Evolutionary conservation across 2,797 vertebrate species (phyloP).

Genomic region (Gallinago nigripennis): DNA sequence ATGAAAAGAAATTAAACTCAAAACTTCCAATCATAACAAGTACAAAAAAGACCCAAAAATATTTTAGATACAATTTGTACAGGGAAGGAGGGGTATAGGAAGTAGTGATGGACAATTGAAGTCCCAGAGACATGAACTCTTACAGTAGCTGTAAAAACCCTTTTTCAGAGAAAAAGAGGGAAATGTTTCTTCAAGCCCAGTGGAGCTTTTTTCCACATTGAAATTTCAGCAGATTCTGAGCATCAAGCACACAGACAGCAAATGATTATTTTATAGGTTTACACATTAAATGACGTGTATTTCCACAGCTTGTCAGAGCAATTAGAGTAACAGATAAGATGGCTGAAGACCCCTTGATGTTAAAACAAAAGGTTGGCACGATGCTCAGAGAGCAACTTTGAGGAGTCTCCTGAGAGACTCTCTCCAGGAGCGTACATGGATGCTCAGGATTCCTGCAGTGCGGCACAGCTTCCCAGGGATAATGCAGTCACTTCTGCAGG

Average conservation of each 20-base stretch:
- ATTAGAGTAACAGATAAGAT: constrained; percentile 35
- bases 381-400: neutral
- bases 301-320: constrained; percentile 45
- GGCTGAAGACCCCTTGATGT: constrained; percentile 42
- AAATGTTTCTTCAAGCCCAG: neutral
- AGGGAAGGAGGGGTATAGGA: neutral
- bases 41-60: neutral
- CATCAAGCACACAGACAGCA: neutral
- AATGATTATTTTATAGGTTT: constrained; percentile 55
- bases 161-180: neutral
- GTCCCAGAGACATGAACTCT: neutral
- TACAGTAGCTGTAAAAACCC: neutral
- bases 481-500: accelerated
- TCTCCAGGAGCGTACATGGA: neutral
- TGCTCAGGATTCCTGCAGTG: neutral
- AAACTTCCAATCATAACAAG: neutral
- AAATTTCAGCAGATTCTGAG: constrained; percentile 29
- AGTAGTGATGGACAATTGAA: neutral
- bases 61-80: neutral
- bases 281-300: constrained; percentile 21
- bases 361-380: constrained; percentile 10
- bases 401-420: neutral
- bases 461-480: neutral
- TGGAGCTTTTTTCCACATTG: neutral
- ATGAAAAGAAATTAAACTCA: neutral